phyloP scores from a whole-genome alignment of 2,113 vertebrate species.

The Lutjanus erythropterus region DNA sequence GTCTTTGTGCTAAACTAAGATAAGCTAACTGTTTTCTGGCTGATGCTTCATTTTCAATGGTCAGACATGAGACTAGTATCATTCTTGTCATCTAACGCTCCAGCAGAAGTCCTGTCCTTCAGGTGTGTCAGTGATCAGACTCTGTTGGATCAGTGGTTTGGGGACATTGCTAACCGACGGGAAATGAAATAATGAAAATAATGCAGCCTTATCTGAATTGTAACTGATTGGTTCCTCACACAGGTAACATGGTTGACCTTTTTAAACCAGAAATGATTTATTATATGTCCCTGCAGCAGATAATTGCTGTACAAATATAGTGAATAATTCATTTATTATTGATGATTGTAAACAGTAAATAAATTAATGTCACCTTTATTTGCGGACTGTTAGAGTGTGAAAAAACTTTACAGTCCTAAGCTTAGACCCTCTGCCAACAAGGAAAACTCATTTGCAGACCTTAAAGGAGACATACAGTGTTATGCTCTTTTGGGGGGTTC shows the following conservation, averaged over 20 bases:
- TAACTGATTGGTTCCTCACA: slow-evolving; percentile 27
- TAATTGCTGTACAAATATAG: slow-evolving; percentile 43
- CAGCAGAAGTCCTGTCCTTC: background rate
- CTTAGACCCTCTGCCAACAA: background rate
- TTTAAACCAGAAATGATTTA: slow-evolving; percentile 41
- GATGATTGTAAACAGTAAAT: slow-evolving; percentile 29
- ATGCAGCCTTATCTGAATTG: slow-evolving; percentile 26
- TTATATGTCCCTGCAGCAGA: slow-evolving; percentile 23
- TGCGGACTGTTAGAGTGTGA: slow-evolving; percentile 1
- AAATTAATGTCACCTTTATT: slow-evolving; percentile 21
- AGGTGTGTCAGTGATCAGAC: background rate
- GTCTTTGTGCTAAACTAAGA: no score
- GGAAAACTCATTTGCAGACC: slow-evolving; percentile 21
- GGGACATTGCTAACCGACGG: background rate
- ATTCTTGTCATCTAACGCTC: no score
- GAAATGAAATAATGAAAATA: slow-evolving; percentile 14
- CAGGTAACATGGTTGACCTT: slow-evolving; percentile 45
- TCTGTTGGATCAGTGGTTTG: background rate
- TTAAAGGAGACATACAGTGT: no score
- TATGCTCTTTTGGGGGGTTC: no score
- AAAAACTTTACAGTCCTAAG: background rate
- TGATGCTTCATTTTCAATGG: no score
- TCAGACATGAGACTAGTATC: no score
- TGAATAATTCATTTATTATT: slow-evolving; percentile 47
- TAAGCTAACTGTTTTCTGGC: no score